These are phyloP conservation scores for Hesperophylax magnus DNA, from an alignment of 1,140 invertebrate genomes.

Conservation along the genomic window DNA sequence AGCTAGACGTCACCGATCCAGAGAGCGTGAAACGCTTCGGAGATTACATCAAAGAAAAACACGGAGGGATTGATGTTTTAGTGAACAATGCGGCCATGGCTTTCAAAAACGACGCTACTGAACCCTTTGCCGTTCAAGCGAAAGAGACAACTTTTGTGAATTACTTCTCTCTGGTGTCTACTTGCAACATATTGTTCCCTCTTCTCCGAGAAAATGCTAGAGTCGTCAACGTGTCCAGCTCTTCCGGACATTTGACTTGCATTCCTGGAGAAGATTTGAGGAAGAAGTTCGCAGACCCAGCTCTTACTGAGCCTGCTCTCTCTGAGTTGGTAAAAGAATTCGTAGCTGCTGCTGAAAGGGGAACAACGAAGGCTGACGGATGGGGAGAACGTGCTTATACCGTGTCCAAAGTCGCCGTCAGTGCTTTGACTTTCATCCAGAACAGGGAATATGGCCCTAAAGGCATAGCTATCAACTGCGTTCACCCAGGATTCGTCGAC, in stretches of 20 bases:
- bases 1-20: slow-evolving; percentile 77
- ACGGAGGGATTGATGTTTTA: slow-evolving; percentile 84
- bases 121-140: slow-evolving; percentile 79
- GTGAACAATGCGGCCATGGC: slow-evolving; percentile 91
- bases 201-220: slow-evolving; percentile 77
- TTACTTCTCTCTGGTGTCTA: slow-evolving; percentile 76
- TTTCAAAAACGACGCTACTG: slow-evolving; percentile 75
- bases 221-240: slow-evolving; percentile 84
- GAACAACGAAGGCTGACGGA: slow-evolving; percentile 67
- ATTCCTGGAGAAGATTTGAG: slow-evolving; percentile 72
- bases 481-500: slow-evolving; percentile 79
- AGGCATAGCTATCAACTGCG: slow-evolving; percentile 78
- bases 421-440: slow-evolving; percentile 77
- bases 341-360: slow-evolving; percentile 69
- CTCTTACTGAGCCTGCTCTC: slow-evolving; percentile 73
- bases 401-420: slow-evolving; percentile 81
- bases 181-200: slow-evolving; percentile 79
- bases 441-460: slow-evolving; percentile 74
- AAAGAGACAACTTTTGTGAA: slow-evolving; percentile 79
- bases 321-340: slow-evolving; percentile 76
- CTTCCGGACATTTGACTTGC: slow-evolving; percentile 72
- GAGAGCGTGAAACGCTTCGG: slow-evolving; percentile 74
- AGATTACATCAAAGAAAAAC: slow-evolving; percentile 74
- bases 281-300: slow-evolving; percentile 68
- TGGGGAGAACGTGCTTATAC: slow-evolving; percentile 78